phyloP scores from a whole-genome alignment of 2,797 vertebrate genomes.

The Acanthiza pusilla region DNA sequence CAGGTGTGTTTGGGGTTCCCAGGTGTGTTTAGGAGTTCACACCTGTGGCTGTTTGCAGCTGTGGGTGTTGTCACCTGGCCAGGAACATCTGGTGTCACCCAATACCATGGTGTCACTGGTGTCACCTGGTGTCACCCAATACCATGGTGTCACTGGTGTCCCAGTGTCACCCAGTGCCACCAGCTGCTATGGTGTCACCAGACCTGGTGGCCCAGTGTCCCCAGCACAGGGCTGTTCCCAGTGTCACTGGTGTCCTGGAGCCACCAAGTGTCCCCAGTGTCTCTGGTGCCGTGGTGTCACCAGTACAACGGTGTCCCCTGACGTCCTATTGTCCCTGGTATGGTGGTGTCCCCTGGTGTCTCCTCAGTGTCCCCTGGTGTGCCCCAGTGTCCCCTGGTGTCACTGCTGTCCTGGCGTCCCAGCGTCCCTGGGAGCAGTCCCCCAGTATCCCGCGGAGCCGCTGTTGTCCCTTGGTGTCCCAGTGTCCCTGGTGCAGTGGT shows the following conservation, averaged over 20 bases:
- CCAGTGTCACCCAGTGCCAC: background rate
- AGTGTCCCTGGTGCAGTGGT: fast-evolving
- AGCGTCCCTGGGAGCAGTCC: background rate
- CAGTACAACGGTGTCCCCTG: background rate
- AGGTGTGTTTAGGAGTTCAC: background rate
- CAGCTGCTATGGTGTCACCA: too few relatives aligned
- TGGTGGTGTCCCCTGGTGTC: background rate
- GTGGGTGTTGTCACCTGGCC: background rate
- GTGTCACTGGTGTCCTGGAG: background rate
- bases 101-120: background rate
- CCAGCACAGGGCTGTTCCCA: too few relatives aligned
- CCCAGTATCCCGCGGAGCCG: background rate
- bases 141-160: background rate
- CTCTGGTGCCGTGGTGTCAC: background rate
- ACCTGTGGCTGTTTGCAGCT: background rate
- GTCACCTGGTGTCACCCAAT: background rate
- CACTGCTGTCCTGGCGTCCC: background rate
- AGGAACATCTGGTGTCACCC: background rate
- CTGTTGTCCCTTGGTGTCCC: fast-evolving
- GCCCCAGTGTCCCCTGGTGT: background rate
- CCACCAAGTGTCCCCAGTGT: background rate
- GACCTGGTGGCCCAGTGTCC: too few relatives aligned
- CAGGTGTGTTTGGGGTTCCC: too few relatives aligned
- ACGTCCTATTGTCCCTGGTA: too few relatives aligned
- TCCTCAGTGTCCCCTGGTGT: background rate